A percentile compares a stretch with the other conserved stretches of the same genome.
These are phyloP conservation scores for Sphecodes monilicornis DNA, from an alignment of 2,888 invertebrate genomes.

Conservation along the genomic window DNA sequence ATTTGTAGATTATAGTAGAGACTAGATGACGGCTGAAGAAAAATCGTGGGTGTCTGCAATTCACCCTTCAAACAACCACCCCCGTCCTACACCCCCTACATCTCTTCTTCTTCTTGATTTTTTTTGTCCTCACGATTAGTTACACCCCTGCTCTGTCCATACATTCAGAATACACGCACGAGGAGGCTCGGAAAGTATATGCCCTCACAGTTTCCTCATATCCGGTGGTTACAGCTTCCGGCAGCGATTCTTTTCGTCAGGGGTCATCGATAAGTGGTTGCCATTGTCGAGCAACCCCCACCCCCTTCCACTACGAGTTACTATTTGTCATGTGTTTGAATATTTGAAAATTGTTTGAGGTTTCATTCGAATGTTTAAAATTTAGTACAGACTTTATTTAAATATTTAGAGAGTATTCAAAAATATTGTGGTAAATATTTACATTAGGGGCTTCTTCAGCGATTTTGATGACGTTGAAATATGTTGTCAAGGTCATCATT, in stretches of 20 bases:
- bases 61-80: not conserved
- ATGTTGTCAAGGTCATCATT: no score
- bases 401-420: no score
- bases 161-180: conserved; percentile 8
- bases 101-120: not conserved
- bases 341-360: no score
- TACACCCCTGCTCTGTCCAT: not conserved
- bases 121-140: not conserved
- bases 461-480: no score
- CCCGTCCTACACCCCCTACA: not conserved
- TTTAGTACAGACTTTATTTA: no score
- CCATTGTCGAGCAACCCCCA: not conserved
- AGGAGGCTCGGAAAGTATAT: conserved; percentile 8
- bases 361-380: no score
- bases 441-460: no score
- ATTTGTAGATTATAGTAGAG: conserved; percentile 51
- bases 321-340: no score
- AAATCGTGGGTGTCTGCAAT: conserved; percentile 52
- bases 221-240: not conserved
- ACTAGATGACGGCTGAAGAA: conserved; percentile 54
- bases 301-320: no score
- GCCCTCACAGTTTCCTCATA: not conserved
- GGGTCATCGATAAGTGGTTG: not conserved
- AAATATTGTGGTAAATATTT: no score
- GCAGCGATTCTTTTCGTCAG: conserved; percentile 7